Evolutionary conservation across 2,113 vertebrate genomes (phyloP), one percentile per base, ranked within the genome.

Genomic region (Ochotona princeps): DNA sequence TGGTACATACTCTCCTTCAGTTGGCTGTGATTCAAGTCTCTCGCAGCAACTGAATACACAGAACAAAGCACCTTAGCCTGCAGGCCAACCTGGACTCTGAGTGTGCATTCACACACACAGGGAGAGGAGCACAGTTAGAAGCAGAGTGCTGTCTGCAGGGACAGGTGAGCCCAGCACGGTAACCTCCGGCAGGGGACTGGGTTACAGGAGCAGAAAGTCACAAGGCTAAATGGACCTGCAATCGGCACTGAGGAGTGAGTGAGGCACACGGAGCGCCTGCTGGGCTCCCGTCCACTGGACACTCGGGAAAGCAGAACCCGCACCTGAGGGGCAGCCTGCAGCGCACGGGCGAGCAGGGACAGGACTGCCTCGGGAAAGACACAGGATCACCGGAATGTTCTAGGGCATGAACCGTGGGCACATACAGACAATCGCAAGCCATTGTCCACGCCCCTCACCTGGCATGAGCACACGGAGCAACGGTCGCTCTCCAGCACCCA

Each of bases 401-500:
- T 74, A 12, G 35, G 65, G 74, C 8, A 65, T 18, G 79, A 35
- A 65, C 4, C 49, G 28, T 78, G 25, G 38, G 38, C 38, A 44
- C 38, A 6, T 44, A 44, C 38, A 44, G 38, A 3, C 38, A 44
- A 44, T 6, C 38, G 4, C 38, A 44, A 44, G 38, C 38, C 38
- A 6, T 44, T 44, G 6, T 6, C 38, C 38, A 44, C 38, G 38
- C 38, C 54, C 98, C 98, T 94, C 67, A 99, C 99, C 99, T 99
- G 99, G 96, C 99, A 99, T 0, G 99, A 99, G 96, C 99, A 99
- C 92, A 99, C 99, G 0, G 99, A 99, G 97, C 99, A 99, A 74
- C 99, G 97, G 97, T 99, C 99, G 23, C 99, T 99, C 91, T 99
- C 99, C 98, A 99, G 97, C 95, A 99, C 99, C 99, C 99, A 99